Base-by-base conservation (phyloP, 2,888 invertebrate genomes). In the Meandrusa payeni region DNA sequence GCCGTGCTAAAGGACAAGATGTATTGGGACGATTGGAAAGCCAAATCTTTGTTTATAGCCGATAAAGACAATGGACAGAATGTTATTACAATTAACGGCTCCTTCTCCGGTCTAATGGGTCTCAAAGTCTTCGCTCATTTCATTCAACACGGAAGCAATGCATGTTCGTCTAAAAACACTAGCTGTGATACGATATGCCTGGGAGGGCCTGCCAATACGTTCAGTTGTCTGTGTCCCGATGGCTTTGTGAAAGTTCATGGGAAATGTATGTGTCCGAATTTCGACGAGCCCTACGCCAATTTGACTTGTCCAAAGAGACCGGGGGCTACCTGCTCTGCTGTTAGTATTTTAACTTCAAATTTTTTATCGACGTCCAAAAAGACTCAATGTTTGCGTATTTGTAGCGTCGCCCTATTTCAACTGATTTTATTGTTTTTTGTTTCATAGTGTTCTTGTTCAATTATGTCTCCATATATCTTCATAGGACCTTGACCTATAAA, bases 11-110 rank as follows among this genome's bases (percentile, higher is more conserved):
- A 97, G 74, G 93, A 94, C 59, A 90, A 90, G 55, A 91, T 97
- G 89, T 96, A 94, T 63, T 97, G 96, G 96, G 94, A 96, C 61
- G 97, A 97, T 69, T 96, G 95, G 95, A 93, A 93, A 56, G 91
- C 91, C 33, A 92, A 93, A 45, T 91, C 93, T 13, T 93, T 96
- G 41, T 94, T 94, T 62, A 89, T 92, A 2, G 93, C 94, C 0
- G 94, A 95, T 59, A 96, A 96, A 68, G 92, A 94, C 63, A 90
- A 91, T 32, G 94, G 94, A 0, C 78, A 87, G 1, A 91, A 91
- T 15, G 85, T 93, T 6, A 74, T 85, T 5, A 87, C 89, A 0
- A 87, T 94, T 1, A 87, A 91, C 47, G 83, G 90, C 39, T 90
- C 93, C 10, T 81, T 94, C 36, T 80, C 89, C 0, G 93, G 94